phyloP scores from a whole-genome alignment of 2,888 invertebrate genomes.

The Hyppa rectilinea region DNA sequence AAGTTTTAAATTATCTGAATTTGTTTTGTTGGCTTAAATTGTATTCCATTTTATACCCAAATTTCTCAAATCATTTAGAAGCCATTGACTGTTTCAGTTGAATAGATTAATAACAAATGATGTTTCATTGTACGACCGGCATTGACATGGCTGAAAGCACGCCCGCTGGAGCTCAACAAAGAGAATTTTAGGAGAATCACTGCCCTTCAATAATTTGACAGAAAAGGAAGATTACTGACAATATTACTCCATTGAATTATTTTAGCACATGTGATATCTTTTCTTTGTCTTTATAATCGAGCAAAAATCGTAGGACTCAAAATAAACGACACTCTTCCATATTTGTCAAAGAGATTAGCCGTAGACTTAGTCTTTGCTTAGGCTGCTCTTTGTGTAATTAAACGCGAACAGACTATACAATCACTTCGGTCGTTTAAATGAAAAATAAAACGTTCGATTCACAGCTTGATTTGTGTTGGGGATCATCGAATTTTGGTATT shows the following conservation, averaged over 20 bases:
- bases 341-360: constrained; percentile 51
- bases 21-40: neutral
- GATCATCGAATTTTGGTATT: constrained; percentile 13
- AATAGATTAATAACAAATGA: constrained; percentile 23
- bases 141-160: constrained; percentile 26
- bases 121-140: constrained; percentile 10
- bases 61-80: neutral
- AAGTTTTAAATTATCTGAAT: neutral
- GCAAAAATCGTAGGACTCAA: constrained; percentile 27
- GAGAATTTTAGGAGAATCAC: constrained; percentile 28
- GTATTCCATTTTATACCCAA: neutral
- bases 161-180: constrained; percentile 33
- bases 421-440: neutral
- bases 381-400: constrained; percentile 49
- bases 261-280: neutral
- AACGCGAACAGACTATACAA: constrained; percentile 8
- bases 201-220: constrained; percentile 14
- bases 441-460: constrained; percentile 7
- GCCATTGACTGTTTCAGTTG: constrained; percentile 33
- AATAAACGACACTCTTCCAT: constrained; percentile 40
- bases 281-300: constrained; percentile 22
- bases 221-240: constrained; percentile 9
- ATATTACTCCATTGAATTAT: constrained; percentile 4
- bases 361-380: constrained; percentile 31
- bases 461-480: neutral